Base-by-base conservation (phyloP, 2,113 vertebrate species). In the Pseudopipra pipra region DNA sequence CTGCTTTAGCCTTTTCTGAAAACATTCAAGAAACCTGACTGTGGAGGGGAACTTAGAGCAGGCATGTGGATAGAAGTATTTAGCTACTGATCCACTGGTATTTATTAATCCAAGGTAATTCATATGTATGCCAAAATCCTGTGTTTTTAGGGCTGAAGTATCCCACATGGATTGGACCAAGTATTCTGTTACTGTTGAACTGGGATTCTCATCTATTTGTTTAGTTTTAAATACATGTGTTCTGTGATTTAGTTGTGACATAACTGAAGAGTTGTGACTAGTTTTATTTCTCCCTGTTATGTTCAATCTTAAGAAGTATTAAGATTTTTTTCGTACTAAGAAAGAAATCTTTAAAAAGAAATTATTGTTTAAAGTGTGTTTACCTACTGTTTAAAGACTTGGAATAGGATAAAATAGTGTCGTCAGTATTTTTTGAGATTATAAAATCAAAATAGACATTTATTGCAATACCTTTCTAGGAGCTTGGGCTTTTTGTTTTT, bases 331-430 rank as follows among this genome's bases (percentile, higher is more conserved):
- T 71, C 7, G 21, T 81, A 7, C 9, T 55, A 74, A 59, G 33
- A 62, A 75, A 76, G 4, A 25, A 4, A 8, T 52, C 49, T 62
- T 15, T 0, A 3, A n/a, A 46, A 72, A 54, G 0, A n/a, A 59
- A 21, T 14, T 17, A 6, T 18, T 59, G 16, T 85, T 44, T 71
- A n/a, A 54, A 51, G 31, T 62, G 6, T 58, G 31, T 87, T 90
- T 58, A 55, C 41, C 27, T 85, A 19, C 15, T 44, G 1, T 23
- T 79, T 65, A 33, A 72, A 68, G 44, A 80, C 13, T 56, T 87
- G 27, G 13, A 89, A 39, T 52, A 66, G 19, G 9, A 15, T 73
- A 84, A 86, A 76, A 59, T 25, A 73, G 18, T 35, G 22, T 61
- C 4, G 44, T 33, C 11, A 33, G 3, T 77, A n/a, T 52, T 80